phyloP scores from a whole-genome alignment of 2,797 vertebrate genomes.

The Bradypodion ventrale region DNA sequence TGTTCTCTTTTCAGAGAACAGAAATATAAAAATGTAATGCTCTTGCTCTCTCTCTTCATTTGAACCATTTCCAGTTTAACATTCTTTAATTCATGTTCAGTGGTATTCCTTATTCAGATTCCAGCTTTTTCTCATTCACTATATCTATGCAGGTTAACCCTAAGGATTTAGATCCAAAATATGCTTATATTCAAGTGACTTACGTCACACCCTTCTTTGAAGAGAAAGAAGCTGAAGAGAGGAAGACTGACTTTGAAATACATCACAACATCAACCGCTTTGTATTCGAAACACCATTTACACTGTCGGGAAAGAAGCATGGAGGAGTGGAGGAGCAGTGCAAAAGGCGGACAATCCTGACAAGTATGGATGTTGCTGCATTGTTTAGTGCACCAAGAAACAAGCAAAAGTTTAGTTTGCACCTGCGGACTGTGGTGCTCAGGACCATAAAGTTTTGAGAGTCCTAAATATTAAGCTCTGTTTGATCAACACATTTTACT shows the following conservation, averaged over 20 bases:
- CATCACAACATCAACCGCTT: conserved; percentile 97
- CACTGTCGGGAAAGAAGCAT: conserved; percentile 93
- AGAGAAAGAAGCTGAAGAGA: conserved; percentile 92
- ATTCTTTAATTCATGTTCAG: background rate
- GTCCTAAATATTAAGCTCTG: background rate
- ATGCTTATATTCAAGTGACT: conserved; percentile 96
- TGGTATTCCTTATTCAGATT: background rate
- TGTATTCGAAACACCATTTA: conserved; percentile 97
- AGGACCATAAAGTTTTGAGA: background rate
- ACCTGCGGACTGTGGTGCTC: background rate
- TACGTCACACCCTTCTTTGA: conserved; percentile 96
- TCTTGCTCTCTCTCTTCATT: background rate
- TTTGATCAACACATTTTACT: background rate
- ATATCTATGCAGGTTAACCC: conserved; percentile 87
- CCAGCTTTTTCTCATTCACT: background rate
- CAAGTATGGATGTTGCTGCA: conserved; percentile 77
- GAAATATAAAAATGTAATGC: background rate
- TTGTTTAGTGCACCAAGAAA: background rate
- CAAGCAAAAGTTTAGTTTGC: background rate
- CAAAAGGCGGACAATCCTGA: conserved; percentile 93
- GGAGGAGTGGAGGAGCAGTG: conserved; percentile 97
- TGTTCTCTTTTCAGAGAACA: background rate
- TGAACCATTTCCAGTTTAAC: background rate
- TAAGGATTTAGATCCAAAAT: conserved; percentile 94
- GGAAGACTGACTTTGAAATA: conserved; percentile 93